A percentile compares a stretch with the other conserved stretches of the same genome.
phyloP scores from a whole-genome alignment of 2,113 vertebrate genomes.

The Oncorhynchus keta region DNA sequence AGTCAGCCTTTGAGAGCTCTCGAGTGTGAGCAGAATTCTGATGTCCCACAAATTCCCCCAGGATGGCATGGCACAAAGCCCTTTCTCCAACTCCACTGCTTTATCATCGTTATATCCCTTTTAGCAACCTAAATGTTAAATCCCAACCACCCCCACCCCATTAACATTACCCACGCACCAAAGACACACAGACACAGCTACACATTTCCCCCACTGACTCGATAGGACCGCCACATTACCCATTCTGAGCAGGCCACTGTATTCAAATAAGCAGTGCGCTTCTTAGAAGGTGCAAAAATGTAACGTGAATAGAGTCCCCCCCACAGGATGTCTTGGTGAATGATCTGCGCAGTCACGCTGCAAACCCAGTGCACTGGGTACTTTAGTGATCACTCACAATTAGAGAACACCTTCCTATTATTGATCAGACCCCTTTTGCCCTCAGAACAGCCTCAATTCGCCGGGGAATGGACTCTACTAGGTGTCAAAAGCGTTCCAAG shows the following conservation, averaged over 20 bases:
- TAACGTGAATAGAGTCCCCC: constrained; percentile 27
- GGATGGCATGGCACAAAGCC: constrained; percentile 31
- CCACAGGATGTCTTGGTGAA: constrained; percentile 28
- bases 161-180: background rate
- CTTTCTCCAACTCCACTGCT: constrained; percentile 23
- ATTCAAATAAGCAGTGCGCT: constrained; percentile 5
- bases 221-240: background rate
- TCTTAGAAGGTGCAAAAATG: constrained; percentile 19
- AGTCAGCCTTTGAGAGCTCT: constrained; percentile 57
- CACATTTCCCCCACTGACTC: background rate
- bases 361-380: background rate
- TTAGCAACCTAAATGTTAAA: background rate
- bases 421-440: no score
- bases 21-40: constrained; percentile 69
- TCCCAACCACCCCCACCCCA: background rate
- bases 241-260: background rate
- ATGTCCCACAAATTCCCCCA: constrained; percentile 44
- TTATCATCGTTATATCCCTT: constrained; percentile 23
- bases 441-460: no score
- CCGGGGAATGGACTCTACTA: no score
- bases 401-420: no score
- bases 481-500: no score
- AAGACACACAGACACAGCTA: background rate
- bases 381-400: background rate
- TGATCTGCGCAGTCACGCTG: constrained; percentile 31